phyloP scores from a whole-genome alignment of 2,797 vertebrate genomes.

The Sitta carolinensis region DNA sequence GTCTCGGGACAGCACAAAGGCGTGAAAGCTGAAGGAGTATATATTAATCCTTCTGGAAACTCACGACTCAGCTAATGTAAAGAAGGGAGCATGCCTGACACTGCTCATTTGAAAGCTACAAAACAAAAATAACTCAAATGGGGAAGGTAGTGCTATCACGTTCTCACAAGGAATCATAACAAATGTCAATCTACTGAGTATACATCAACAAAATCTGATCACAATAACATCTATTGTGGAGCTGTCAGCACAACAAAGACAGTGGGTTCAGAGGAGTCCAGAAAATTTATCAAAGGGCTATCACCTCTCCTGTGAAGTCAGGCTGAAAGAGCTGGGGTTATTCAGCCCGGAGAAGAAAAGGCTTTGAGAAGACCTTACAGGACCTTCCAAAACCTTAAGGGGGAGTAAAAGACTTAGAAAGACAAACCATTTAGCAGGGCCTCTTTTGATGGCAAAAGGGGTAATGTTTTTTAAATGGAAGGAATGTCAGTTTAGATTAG shows the following conservation, averaged over 20 bases:
- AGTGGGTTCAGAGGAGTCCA: not conserved
- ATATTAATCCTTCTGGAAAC: conserved; percentile 18
- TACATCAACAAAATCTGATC: not conserved
- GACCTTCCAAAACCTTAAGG: not conserved
- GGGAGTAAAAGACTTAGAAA: not conserved
- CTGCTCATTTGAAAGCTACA: not conserved
- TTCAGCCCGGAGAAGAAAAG: not conserved
- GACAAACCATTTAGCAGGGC: not conserved
- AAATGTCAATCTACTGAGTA: not conserved
- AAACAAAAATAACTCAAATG: not conserved
- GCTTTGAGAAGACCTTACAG: not conserved
- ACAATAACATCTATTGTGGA: not conserved
- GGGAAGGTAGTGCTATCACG: not conserved
- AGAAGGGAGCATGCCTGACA: not conserved
- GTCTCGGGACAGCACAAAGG: not conserved
- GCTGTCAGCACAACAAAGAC: not conserved
- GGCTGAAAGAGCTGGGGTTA: not conserved
- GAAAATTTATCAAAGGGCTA: not conserved
- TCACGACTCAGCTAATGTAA: conserved; percentile 3
- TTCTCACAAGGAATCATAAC: not conserved
- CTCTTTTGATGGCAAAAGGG: not conserved
- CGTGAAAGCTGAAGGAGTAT: not conserved
- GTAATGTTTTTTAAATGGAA: not conserved
- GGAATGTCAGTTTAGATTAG: not conserved
- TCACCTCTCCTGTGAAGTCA: not conserved